Percentiles rank a stretch among this genome's conserved stretches.
Evolutionary conservation across 2,888 invertebrate genomes (phyloP).

Genomic region (Epinotia ramella): DNA sequence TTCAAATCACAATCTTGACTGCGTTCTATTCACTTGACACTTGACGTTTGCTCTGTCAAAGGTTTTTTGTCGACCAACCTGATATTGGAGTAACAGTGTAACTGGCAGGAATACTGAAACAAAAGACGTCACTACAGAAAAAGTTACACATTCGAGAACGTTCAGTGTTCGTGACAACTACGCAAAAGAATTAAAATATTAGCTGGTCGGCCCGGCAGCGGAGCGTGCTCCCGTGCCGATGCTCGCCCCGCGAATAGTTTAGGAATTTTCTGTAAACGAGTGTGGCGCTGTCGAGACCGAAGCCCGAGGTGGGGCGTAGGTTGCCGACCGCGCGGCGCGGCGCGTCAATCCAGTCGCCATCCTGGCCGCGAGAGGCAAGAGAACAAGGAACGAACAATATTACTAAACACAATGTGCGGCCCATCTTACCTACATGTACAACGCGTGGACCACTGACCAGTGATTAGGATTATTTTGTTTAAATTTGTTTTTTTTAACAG

Average conservation of each 20-base stretch:
- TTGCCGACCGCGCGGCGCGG: conserved; percentile 55
- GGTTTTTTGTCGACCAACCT: conserved; percentile 31
- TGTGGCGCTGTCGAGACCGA: conserved; percentile 51
- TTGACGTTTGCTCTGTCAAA: conserved; percentile 40
- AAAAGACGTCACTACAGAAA: conserved; percentile 53
- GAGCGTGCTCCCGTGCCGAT: conserved; percentile 48
- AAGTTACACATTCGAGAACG: conserved; percentile 47
- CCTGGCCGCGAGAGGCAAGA: conserved; percentile 65
- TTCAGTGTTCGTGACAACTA: conserved; percentile 13
- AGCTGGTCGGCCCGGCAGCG: conserved; percentile 7
- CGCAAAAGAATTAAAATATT: conserved; percentile 6
- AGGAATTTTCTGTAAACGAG: conserved; percentile 28
- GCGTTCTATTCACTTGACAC: conserved; percentile 41
- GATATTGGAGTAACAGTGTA: conserved; percentile 24
- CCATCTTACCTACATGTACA: conserved; percentile 42
- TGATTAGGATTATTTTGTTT: conserved; percentile 45
- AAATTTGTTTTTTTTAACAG: conserved; percentile 57
- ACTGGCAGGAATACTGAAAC: conserved; percentile 54
- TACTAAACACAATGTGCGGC: conserved; percentile 58
- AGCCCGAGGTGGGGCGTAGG: conserved; percentile 63
- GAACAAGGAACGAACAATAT: conserved; percentile 52
- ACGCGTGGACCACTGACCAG: conserved; percentile 42
- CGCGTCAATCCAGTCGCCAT: conserved; percentile 57
- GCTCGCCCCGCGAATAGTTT: conserved; percentile 60
- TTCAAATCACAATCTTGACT: conserved; percentile 22